A percentile compares a stretch with the other conserved stretches of the same genome.
Conservation (phyloP, 2,113 vertebrate genomes). For the Meleagris gallopavo region DNA sequence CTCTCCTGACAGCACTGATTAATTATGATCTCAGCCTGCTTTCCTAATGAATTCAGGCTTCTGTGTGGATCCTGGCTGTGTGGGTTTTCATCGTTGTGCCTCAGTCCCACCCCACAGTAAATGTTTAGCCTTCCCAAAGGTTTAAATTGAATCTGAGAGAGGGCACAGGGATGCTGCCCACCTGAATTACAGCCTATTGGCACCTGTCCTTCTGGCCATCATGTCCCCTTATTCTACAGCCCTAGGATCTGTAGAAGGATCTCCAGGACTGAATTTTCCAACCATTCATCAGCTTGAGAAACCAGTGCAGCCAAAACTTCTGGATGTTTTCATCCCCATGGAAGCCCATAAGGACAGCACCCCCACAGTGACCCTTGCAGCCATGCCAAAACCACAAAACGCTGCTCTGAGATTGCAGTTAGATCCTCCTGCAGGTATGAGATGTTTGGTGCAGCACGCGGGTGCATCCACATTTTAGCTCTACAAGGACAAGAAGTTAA, state of each 20-base stretch:
- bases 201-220: neutral
- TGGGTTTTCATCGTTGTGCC: neutral
- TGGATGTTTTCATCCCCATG: neutral
- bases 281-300: neutral
- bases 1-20: neutral
- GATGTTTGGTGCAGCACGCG: neutral
- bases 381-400: neutral
- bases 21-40: neutral
- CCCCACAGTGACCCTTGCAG: neutral
- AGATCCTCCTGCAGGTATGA: neutral
- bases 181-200: neutral
- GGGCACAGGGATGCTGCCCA: neutral
- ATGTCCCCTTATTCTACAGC: neutral
- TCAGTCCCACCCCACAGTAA: neutral
- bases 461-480: neutral
- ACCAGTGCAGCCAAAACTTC: neutral
- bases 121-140: neutral
- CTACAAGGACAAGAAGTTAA: neutral
- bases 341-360: neutral
- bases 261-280: conserved; percentile 3
- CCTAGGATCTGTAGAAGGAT: neutral
- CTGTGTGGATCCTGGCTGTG: neutral
- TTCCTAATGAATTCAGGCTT: neutral
- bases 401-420: neutral
- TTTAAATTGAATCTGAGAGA: neutral